Conservation (phyloP, 2,888 invertebrate species). For the Branchipolynoe longqiensis region DNA sequence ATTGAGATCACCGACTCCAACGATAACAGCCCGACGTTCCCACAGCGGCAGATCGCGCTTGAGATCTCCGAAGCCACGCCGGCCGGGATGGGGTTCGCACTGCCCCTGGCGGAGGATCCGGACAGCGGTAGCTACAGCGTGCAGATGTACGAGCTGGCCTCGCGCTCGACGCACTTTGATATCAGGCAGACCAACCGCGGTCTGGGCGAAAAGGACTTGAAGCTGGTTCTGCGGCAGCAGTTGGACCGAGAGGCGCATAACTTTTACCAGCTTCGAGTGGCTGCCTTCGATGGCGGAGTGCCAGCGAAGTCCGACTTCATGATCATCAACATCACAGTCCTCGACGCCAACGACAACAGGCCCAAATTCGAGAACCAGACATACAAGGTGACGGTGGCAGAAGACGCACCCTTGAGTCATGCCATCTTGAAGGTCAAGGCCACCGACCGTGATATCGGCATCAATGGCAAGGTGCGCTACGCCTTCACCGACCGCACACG, state of each 20-base stretch:
- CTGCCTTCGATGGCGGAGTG: conserved; percentile 60
- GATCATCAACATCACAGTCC: conserved; percentile 56
- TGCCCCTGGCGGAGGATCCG: conserved; percentile 60
- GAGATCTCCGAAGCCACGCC: conserved; percentile 50
- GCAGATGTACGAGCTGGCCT: conserved; percentile 49
- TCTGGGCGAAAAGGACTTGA: conserved; percentile 71
- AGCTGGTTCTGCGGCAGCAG: conserved; percentile 69
- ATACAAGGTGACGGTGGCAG: conserved; percentile 57
- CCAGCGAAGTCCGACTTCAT: conserved; percentile 57
- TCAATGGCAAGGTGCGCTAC: conserved; percentile 57
- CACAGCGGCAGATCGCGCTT: conserved; percentile 3
- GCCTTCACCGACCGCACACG: conserved; percentile 37
- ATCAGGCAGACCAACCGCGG: conserved; percentile 27
- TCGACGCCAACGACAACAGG: conserved; percentile 63
- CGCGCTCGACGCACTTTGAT: conserved; percentile 35
- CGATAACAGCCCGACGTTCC: conserved; percentile 60
- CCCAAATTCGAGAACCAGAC: conserved; percentile 60
- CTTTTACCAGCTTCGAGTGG: conserved; percentile 69
- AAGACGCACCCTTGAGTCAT: conserved; percentile 30
- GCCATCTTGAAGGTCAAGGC: conserved; percentile 55
- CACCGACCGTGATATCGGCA: conserved; percentile 57
- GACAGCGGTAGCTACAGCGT: conserved; percentile 56
- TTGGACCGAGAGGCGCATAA: conserved; percentile 73
- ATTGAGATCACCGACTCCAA: conserved; percentile 55
- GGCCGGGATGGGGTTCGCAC: conserved; percentile 27